A percentile compares a stretch with the other conserved stretches of the same genome.
phyloP scores from a whole-genome alignment of 2,888 invertebrate genomes.

The Meiosimyza platycephala region DNA sequence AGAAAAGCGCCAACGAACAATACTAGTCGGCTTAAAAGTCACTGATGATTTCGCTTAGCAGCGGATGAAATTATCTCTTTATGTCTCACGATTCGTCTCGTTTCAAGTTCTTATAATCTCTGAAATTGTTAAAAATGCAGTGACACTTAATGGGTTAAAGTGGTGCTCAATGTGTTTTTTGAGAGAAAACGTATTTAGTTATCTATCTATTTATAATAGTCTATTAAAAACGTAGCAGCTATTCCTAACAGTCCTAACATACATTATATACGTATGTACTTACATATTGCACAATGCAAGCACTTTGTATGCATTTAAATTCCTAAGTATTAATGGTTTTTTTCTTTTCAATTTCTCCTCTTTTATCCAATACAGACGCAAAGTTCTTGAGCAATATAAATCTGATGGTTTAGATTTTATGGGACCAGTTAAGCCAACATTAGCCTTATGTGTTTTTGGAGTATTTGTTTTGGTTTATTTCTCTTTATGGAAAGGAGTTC shows the following conservation, averaged over 20 bases:
- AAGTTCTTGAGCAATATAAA: slow-evolving; percentile 85
- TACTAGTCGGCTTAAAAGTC: too few species aligned
- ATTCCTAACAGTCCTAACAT: neutral
- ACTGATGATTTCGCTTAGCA: too few species aligned
- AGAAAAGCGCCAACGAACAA: too few species aligned
- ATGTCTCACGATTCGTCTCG: too few species aligned
- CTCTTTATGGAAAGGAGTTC: slow-evolving; percentile 95
- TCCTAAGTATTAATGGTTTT: neutral
- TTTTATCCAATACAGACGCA: slow-evolving; percentile 72
- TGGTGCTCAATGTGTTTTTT: neutral
- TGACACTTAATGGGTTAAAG: neutral
- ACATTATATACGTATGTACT: neutral
- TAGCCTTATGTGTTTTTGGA: slow-evolving; percentile 89
- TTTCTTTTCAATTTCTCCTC: slow-evolving; percentile 12
- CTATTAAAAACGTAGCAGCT: neutral
- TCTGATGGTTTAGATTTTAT: slow-evolving; percentile 86
- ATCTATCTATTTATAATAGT: slow-evolving; percentile 28
- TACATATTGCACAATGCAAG: neutral
- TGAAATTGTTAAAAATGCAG: neutral
- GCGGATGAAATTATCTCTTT: too few species aligned
- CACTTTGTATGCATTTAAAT: slow-evolving; percentile 20
- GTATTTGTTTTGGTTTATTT: slow-evolving; percentile 96
- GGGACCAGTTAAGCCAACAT: slow-evolving; percentile 89
- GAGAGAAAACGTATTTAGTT: slow-evolving; percentile 5
- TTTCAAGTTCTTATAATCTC: neutral